Percentiles rank a stretch among this genome's conserved stretches.
Evolutionary conservation across 2,797 vertebrate genomes (phyloP).

Genomic region (Schizopygopsis pylzovi): DNA sequence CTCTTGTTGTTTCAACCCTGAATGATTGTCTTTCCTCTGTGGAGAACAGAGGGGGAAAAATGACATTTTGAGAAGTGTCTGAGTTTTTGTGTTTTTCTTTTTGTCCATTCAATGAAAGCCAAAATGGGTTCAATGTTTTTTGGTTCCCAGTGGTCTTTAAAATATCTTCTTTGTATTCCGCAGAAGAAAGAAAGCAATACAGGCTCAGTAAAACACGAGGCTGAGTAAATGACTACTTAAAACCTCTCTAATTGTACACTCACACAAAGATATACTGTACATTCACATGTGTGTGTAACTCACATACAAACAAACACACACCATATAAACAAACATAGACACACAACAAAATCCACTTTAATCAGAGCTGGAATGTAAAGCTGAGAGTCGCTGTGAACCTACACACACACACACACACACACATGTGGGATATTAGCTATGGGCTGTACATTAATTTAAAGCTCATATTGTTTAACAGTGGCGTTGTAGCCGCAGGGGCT

Average conservation of each 20-base stretch:
- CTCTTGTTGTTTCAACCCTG: not conserved
- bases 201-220: not conserved
- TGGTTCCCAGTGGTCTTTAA: not conserved
- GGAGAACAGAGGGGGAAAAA: not conserved
- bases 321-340: not conserved
- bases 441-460: conserved; percentile 26
- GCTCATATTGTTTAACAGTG: conserved; percentile 24
- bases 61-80: not conserved
- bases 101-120: not conserved
- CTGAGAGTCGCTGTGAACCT: not conserved
- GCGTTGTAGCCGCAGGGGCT: not conserved
- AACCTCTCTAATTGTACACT: not conserved
- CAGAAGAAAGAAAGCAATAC: not conserved
- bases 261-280: not conserved
- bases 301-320: conserved; percentile 11
- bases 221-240: not conserved
- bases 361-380: conserved; percentile 25
- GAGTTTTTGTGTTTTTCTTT: too few relatives aligned
- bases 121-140: not conserved
- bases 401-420: not conserved
- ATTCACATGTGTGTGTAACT: not conserved
- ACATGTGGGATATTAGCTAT: not conserved
- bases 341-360: conserved; percentile 34
- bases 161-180: not conserved
- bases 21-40: not conserved